These are phyloP conservation scores for Betta splendens DNA, from an alignment of 2,797 vertebrate genomes.

Conservation along the genomic window DNA sequence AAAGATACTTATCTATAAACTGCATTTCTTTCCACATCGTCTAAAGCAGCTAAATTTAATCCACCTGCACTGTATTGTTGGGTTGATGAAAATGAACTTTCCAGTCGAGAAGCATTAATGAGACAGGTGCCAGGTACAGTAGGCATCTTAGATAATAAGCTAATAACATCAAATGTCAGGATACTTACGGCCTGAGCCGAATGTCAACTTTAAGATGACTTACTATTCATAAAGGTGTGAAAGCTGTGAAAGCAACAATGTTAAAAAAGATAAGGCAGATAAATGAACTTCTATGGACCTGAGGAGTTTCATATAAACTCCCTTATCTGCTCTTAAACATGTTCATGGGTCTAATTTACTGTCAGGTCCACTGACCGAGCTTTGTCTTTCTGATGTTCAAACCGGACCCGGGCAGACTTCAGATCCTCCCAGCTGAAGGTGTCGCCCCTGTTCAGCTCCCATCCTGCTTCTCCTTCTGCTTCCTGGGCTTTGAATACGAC, in stretches of 20 bases:
- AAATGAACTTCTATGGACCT: background rate
- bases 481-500: conserved; percentile 51
- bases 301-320: no score
- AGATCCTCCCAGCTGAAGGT: conserved; percentile 85
- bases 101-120: conserved; percentile 7
- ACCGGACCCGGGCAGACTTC: conserved; percentile 78
- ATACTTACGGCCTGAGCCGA: background rate
- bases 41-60: conserved; percentile 7
- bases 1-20: no score
- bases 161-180: conserved; percentile 21
- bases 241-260: background rate
- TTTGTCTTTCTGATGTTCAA: conserved; percentile 82
- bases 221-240: background rate
- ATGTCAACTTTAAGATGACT: background rate
- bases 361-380: conserved; percentile 83
- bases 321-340: no score
- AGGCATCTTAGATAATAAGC: background rate
- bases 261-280: background rate
- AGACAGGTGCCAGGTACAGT: background rate
- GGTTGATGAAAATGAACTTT: conserved; percentile 42
- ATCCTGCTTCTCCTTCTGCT: conserved; percentile 38
- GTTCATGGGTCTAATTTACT: no score
- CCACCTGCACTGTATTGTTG: background rate
- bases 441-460: conserved; percentile 73
- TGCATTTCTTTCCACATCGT: conserved; percentile 19